phyloP scores from a whole-genome alignment of 1,140 invertebrate species.

The Eumeta japonica region DNA sequence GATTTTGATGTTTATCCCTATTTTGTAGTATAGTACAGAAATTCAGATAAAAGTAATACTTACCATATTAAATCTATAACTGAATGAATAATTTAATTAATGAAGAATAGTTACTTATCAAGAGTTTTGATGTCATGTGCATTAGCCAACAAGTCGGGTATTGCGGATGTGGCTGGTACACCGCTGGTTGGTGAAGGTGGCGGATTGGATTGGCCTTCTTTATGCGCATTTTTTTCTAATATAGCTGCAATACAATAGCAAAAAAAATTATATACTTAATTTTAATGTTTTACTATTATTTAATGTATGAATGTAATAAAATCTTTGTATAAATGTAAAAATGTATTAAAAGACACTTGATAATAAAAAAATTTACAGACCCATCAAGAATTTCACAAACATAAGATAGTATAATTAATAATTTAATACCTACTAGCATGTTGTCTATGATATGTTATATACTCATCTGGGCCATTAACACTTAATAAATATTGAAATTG shows the following conservation, averaged over 20 bases:
- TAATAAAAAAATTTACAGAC: no score
- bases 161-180: constrained; percentile 34
- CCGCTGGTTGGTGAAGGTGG: constrained; percentile 47
- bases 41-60: no score
- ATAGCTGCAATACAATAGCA: constrained; percentile 24
- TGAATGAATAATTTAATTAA: background rate
- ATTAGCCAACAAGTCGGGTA: constrained; percentile 46
- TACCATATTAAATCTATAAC: constrained; percentile 1
- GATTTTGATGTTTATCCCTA: no score
- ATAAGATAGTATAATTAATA: no score
- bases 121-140: constrained; percentile 32
- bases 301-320: no score
- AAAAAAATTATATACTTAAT: constrained; percentile 10
- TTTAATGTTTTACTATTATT: background rate
- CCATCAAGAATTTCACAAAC: no score
- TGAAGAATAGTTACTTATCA: constrained; percentile 33
- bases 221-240: constrained; percentile 45
- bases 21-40: background rate
- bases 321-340: no score
- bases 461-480: no score
- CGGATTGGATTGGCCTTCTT: constrained; percentile 44
- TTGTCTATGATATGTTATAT: no score
- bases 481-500: no score
- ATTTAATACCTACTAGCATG: no score
- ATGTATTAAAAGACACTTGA: no score